Percentiles rank a stretch among this genome's conserved stretches.
Evolutionary conservation across 2,888 invertebrate species (phyloP).

Genomic region (Drosophila fulvimacula): DNA sequence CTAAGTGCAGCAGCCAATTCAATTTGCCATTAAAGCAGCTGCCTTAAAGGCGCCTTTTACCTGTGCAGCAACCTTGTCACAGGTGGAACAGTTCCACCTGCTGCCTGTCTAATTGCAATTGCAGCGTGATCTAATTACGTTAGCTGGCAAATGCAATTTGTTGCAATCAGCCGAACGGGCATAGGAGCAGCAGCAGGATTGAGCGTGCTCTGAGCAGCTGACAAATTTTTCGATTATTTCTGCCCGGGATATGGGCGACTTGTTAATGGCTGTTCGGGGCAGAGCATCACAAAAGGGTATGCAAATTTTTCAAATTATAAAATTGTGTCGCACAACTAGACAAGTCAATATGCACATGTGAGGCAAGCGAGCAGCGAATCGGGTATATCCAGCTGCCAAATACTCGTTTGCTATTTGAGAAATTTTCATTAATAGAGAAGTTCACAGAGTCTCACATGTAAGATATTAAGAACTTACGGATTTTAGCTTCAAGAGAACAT

Average conservation of each 20-base stretch:
- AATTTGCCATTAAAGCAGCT: conserved; percentile 54
- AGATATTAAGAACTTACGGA: no score
- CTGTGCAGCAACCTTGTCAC: background rate
- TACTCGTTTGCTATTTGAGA: background rate
- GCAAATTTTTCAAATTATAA: conserved; percentile 20
- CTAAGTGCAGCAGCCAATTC: conserved; percentile 75
- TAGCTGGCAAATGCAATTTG: conserved; percentile 66
- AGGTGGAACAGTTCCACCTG: conserved; percentile 2
- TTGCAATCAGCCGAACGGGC: conserved; percentile 53
- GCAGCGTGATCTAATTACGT: conserved; percentile 68
- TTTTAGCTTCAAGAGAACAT: no score
- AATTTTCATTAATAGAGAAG: no score
- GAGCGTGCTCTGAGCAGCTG: conserved; percentile 14
- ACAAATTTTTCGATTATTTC: conserved; percentile 41
- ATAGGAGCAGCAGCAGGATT: conserved; percentile 14
- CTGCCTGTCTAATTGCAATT: conserved; percentile 62
- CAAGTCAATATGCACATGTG: background rate
- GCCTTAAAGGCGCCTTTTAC: conserved; percentile 36
- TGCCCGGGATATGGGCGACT: conserved; percentile 21
- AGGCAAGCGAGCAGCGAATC: background rate
- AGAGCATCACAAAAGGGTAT: background rate
- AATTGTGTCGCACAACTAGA: background rate
- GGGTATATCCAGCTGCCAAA: background rate
- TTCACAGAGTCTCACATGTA: no score
- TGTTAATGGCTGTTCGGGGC: conserved; percentile 43